Evolutionary conservation across 2,888 invertebrate species (phyloP).

Genomic region (Drosophila birchii): DNA sequence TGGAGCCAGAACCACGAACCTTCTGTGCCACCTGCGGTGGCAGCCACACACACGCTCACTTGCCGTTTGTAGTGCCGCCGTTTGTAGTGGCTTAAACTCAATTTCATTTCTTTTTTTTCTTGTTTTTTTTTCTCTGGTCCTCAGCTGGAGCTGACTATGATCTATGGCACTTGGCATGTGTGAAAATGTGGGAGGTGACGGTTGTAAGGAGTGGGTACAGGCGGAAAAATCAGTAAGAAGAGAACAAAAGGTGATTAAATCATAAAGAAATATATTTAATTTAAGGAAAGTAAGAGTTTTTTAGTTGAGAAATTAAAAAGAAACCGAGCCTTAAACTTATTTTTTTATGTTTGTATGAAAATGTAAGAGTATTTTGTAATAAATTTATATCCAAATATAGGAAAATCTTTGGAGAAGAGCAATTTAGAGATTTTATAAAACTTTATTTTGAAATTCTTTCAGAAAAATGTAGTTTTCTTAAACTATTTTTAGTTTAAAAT

Average conservation of each 20-base stretch:
- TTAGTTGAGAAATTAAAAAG: background rate
- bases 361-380: too few species aligned
- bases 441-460: too few species aligned
- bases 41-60: slow-evolving; percentile 15
- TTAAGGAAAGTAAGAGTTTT: too few species aligned
- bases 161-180: slow-evolving; percentile 69
- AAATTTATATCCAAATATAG: too few species aligned
- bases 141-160: slow-evolving; percentile 75
- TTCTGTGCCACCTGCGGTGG: slow-evolving; percentile 46
- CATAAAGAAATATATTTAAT: background rate
- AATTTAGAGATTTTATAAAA: too few species aligned
- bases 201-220: background rate
- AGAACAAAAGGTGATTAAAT: background rate
- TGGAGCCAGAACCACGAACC: slow-evolving; percentile 33
- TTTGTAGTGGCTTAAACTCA: slow-evolving; percentile 56
- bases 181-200: slow-evolving; percentile 15
- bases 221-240: background rate
- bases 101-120: slow-evolving; percentile 30
- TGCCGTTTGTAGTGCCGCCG: slow-evolving; percentile 63
- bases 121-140: slow-evolving; percentile 23
- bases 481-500: background rate
- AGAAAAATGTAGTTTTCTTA: background rate
- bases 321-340: background rate
- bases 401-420: background rate
- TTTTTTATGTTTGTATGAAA: background rate